A percentile compares a stretch with the other conserved stretches of the same genome.
Conservation (phyloP, 1,140 invertebrate genomes). For the Nymphalis io region DNA sequence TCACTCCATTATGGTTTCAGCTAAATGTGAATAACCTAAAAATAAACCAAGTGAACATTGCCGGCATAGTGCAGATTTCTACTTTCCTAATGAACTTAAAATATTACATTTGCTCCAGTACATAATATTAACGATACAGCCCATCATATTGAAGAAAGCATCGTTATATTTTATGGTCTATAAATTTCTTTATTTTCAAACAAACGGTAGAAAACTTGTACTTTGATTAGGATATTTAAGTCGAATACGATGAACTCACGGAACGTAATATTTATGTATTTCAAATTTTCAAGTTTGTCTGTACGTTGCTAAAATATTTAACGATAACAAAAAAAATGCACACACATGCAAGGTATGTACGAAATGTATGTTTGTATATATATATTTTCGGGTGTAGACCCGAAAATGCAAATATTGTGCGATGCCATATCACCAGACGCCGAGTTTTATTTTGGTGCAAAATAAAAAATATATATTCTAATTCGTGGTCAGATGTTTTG, state of each 20-base stretch:
- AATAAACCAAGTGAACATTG: constrained; percentile 38
- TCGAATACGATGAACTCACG: neutral
- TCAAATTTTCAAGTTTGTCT: too few species aligned
- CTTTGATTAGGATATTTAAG: neutral
- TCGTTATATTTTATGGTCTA: constrained; percentile 36
- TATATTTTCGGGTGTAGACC: too few species aligned
- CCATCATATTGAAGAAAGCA: constrained; percentile 36
- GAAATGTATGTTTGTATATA: too few species aligned
- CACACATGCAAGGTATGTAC: too few species aligned
- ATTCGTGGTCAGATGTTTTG: too few species aligned
- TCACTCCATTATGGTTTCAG: constrained; percentile 39
- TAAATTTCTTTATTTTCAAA: constrained; percentile 31
- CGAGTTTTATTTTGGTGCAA: too few species aligned
- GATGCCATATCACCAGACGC: too few species aligned
- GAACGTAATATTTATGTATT: neutral
- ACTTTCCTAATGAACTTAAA: constrained; percentile 41
- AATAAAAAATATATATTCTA: too few species aligned
- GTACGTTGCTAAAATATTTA: too few species aligned
- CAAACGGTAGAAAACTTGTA: constrained; percentile 7
- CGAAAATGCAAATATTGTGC: too few species aligned
- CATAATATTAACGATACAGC: constrained; percentile 36
- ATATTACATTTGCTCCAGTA: constrained; percentile 38
- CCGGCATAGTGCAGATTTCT: constrained; percentile 32
- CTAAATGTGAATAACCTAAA: constrained; percentile 42
- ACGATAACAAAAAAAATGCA: too few species aligned